Evolutionary conservation across 2,797 vertebrate species (phyloP).

Genomic region (Karalla daura): DNA sequence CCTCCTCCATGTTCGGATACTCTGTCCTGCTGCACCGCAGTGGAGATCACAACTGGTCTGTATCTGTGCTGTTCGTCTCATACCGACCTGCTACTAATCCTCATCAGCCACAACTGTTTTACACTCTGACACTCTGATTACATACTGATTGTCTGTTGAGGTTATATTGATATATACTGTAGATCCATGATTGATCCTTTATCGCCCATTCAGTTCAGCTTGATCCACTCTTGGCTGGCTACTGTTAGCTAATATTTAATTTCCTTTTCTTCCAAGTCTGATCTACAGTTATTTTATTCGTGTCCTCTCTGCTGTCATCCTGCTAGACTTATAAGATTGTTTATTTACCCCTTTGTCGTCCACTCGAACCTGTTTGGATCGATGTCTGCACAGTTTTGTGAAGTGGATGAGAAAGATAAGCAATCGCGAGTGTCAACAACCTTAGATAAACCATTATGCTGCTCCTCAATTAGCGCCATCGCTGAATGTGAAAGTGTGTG

Average conservation of each 20-base stretch:
- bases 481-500: no score
- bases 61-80: not conserved
- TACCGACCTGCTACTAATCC: not conserved
- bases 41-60: constrained; percentile 62
- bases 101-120: not conserved
- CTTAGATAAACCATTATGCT: no score
- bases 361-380: no score
- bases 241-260: not conserved
- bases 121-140: not conserved
- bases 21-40: constrained; percentile 74
- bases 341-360: no score
- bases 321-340: no score
- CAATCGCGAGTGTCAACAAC: no score
- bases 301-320: no score
- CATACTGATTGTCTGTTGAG: not conserved
- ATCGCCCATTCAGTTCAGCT: not conserved
- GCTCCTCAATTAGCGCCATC: no score
- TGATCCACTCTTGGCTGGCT: not conserved
- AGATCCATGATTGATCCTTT: not conserved
- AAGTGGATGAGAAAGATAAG: no score
- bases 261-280: not conserved
- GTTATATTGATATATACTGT: not conserved
- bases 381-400: no score
- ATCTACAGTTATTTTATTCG: no score
- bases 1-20: constrained; percentile 86